phyloP scores from a whole-genome alignment of 2,888 invertebrate species.

The Camptogramma bilineatum region DNA sequence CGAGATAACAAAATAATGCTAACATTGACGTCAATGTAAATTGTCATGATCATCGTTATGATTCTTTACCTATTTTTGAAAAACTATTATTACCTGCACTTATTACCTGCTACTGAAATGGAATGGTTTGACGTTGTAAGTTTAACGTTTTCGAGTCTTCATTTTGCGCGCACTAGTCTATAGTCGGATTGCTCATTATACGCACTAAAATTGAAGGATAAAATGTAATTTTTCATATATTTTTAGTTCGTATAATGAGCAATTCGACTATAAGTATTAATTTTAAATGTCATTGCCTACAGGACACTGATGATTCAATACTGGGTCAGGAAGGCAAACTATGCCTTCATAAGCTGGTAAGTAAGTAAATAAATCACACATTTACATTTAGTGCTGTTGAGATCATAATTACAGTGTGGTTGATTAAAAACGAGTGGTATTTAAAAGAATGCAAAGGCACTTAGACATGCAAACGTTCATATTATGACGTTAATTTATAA shows the following conservation, averaged over 20 bases:
- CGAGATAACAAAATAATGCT: constrained; percentile 2
- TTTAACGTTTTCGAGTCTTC: no score
- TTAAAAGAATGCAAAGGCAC: background rate
- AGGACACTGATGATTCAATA: background rate
- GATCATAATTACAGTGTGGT: background rate
- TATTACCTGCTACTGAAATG: no score
- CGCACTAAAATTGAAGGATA: no score
- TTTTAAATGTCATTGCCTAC: no score
- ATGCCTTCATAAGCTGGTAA: background rate
- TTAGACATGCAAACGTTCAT: constrained; percentile 4
- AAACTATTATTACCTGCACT: background rate
- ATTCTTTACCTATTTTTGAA: background rate
- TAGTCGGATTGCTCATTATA: no score
- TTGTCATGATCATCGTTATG: no score
- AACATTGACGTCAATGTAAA: constrained; percentile 1
- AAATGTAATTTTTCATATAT: no score
- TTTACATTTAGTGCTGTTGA: background rate
- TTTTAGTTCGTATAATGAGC: no score
- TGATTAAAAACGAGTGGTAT: background rate
- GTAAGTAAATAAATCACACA: background rate
- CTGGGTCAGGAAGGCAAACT: background rate
- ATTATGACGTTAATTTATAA: constrained; percentile 1
- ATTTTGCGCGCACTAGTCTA: no score
- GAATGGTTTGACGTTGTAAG: no score
- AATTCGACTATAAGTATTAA: no score